phyloP scores from a whole-genome alignment of 1,140 invertebrate genomes.

The Chironomus tepperi region DNA sequence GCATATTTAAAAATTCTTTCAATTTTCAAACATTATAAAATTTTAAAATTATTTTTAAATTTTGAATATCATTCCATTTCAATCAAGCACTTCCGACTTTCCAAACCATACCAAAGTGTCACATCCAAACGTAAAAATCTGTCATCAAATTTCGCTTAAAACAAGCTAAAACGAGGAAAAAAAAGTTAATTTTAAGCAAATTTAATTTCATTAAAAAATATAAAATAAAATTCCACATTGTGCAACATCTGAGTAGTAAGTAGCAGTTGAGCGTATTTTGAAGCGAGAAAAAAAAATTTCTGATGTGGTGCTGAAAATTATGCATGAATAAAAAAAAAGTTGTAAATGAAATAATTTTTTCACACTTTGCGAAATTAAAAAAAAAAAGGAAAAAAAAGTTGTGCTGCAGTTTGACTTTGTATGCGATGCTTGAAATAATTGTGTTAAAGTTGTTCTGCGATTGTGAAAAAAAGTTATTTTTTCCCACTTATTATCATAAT shows the following conservation, averaged over 20 bases:
- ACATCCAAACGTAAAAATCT: too few species aligned
- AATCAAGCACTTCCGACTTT: too few species aligned
- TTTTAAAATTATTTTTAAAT: too few species aligned
- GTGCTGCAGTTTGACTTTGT: not conserved
- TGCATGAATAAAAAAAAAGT: constrained; percentile 13
- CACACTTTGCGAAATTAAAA: not conserved
- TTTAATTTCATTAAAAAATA: constrained; percentile 9
- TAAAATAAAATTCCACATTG: constrained; percentile 3
- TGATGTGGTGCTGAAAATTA: not conserved
- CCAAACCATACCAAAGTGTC: too few species aligned
- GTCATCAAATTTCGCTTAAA: too few species aligned
- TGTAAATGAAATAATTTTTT: constrained; percentile 4
- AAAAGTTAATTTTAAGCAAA: constrained; percentile 15
- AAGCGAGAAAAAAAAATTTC: not conserved
- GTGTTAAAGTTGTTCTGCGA: not conserved
- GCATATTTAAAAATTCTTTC: too few species aligned
- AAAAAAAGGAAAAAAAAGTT: not conserved
- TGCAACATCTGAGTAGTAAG: not conserved
- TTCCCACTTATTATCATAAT: not conserved
- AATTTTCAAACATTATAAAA: too few species aligned
- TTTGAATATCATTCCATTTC: too few species aligned
- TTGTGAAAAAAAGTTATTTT: not conserved
- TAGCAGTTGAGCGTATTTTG: not conserved
- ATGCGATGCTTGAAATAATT: not conserved
- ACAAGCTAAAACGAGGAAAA: not conserved